phyloP scores from a whole-genome alignment of 2,797 vertebrate species.

The Acropternis orthonyx region DNA sequence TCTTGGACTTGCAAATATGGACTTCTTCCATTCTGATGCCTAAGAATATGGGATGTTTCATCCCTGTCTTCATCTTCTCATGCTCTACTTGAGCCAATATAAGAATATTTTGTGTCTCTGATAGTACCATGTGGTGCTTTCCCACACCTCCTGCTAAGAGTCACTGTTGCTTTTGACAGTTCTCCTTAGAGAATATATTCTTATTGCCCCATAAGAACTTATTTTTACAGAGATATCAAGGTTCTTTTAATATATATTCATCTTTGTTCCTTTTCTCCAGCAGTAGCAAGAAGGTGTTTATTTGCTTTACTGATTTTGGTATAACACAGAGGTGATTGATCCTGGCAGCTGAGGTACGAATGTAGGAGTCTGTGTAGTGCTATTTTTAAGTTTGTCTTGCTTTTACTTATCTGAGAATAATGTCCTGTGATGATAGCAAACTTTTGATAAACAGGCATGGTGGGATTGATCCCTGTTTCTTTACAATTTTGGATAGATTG shows the following conservation, averaged over 20 bases:
- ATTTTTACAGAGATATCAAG: neutral
- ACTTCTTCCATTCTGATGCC: neutral
- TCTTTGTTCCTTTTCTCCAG: neutral
- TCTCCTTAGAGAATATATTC: neutral
- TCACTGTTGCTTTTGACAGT: neutral
- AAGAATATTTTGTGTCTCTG: neutral
- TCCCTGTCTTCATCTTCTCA: neutral
- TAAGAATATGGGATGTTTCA: neutral
- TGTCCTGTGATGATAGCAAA: neutral
- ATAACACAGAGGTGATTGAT: neutral
- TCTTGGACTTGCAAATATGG: neutral
- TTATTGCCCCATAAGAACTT: neutral
- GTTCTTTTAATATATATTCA: neutral
- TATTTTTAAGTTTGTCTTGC: constrained; percentile 6
- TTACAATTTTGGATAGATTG: neutral
- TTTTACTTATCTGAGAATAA: neutral
- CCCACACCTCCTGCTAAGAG: neutral
- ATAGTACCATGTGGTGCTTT: neutral
- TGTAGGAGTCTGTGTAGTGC: neutral
- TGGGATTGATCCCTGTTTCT: neutral
- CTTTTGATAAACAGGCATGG: neutral
- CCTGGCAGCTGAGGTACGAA: neutral
- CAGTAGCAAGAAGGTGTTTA: neutral
- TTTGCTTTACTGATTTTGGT: neutral
- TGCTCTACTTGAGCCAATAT: neutral